A percentile compares a stretch with the other conserved stretches of the same genome.
These are phyloP conservation scores for Nycticebus coucang DNA, from an alignment of 2,113 vertebrate species.

Conservation along the genomic window DNA sequence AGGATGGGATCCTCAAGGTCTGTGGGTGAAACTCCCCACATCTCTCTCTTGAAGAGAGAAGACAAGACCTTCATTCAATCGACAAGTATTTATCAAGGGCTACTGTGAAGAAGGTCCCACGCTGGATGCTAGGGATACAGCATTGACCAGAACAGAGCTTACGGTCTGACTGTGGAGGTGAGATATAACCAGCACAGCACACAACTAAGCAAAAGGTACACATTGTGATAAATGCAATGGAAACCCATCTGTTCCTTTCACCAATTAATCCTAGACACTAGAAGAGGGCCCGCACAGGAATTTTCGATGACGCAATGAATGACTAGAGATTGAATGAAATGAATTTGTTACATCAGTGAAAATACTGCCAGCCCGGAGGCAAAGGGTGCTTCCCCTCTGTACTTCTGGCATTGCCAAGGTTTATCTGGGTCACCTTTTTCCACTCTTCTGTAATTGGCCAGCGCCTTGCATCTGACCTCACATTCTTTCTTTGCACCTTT, in stretches of 20 bases:
- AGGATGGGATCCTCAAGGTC: neutral
- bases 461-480: neutral
- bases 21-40: neutral
- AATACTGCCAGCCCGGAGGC: neutral
- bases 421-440: neutral
- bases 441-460: neutral
- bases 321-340: neutral
- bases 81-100: neutral
- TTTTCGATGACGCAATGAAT: neutral
- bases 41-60: neutral
- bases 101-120: neutral
- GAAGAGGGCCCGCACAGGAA: no score
- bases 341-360: neutral
- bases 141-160: neutral
- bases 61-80: neutral
- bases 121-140: neutral
- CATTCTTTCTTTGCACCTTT: neutral
- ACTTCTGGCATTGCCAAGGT: accelerated
- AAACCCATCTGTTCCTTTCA: neutral
- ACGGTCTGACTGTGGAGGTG: no score
- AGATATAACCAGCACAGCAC: neutral
- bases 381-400: neutral
- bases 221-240: neutral
- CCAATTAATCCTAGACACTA: neutral
- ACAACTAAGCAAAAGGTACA: neutral